A percentile compares a stretch with the other conserved stretches of the same genome.
Conservation (phyloP, 2,113 vertebrate species). For the Paracyprichromis sp. region DNA sequence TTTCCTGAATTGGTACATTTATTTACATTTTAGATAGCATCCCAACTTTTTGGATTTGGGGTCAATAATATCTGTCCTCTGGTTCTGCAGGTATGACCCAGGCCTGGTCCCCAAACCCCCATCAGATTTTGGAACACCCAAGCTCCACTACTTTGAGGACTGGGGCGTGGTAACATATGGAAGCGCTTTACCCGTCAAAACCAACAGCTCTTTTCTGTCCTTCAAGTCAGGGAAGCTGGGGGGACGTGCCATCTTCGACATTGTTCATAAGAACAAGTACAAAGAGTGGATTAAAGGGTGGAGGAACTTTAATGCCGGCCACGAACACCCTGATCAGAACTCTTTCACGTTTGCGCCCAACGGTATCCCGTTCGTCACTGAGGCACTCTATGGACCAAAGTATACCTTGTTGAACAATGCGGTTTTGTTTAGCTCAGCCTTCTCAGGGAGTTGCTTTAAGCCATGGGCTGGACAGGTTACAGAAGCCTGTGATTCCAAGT, state of each 20-base stretch:
- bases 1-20: neutral
- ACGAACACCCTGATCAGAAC: constrained; percentile 97
- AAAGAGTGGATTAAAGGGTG: constrained; percentile 94
- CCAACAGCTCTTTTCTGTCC: constrained; percentile 87
- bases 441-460: constrained; percentile 82
- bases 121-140: constrained; percentile 80
- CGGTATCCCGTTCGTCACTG: constrained; percentile 90
- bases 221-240: constrained; percentile 98
- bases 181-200: constrained; percentile 79
- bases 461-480: constrained; percentile 96
- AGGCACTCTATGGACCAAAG: constrained; percentile 95
- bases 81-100: constrained; percentile 84
- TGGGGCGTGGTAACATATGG: constrained; percentile 98
- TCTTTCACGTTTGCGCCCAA: constrained; percentile 94
- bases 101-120: constrained; percentile 79
- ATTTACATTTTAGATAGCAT: neutral
- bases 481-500: constrained; percentile 93
- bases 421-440: constrained; percentile 81
- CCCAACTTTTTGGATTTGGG: neutral
- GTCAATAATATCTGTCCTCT: neutral
- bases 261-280: constrained; percentile 92
- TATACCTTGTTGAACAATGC: constrained; percentile 93
- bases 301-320: constrained; percentile 96
- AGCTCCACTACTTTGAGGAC: constrained; percentile 91
- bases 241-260: constrained; percentile 94